Percentiles rank a stretch among this genome's conserved stretches.
Evolutionary conservation across 2,888 invertebrate species (phyloP).

Genomic region (Pteria penguin): DNA sequence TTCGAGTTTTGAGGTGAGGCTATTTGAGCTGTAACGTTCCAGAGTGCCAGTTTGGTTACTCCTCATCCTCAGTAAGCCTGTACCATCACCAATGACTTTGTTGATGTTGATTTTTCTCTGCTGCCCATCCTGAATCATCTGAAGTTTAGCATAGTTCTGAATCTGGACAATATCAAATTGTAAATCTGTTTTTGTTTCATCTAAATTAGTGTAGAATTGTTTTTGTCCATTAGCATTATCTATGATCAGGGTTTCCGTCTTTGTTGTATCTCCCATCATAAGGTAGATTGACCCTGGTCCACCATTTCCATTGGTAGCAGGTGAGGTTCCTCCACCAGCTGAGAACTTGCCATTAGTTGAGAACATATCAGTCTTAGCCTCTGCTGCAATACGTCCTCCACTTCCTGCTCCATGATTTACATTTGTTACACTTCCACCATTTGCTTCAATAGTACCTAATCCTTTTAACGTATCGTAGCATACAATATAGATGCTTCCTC

Average conservation of each 20-base stretch:
- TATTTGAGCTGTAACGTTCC: constrained; percentile 52
- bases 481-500: constrained; percentile 64
- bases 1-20: constrained; percentile 61
- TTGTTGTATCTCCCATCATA: constrained; percentile 38
- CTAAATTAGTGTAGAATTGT: constrained; percentile 61
- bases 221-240: constrained; percentile 66
- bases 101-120: constrained; percentile 55
- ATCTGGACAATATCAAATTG: constrained; percentile 60
- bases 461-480: constrained; percentile 56
- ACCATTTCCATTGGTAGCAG: constrained; percentile 56
- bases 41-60: constrained; percentile 62
- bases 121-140: constrained; percentile 56
- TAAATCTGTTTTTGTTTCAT: constrained; percentile 51
- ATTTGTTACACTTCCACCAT: constrained; percentile 58
- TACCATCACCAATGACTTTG: constrained; percentile 67
- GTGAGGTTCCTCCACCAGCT: constrained; percentile 60
- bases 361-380: constrained; percentile 50
- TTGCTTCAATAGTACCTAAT: constrained; percentile 57
- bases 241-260: constrained; percentile 55
- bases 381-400: constrained; percentile 65
- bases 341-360: constrained; percentile 46
- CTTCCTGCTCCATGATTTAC: constrained; percentile 61
- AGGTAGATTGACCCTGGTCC: constrained; percentile 67
- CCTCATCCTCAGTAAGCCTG: constrained; percentile 64
- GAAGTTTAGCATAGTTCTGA: constrained; percentile 64